phyloP scores from a whole-genome alignment of 2,888 invertebrate genomes.

The Odontomyia ornata region DNA sequence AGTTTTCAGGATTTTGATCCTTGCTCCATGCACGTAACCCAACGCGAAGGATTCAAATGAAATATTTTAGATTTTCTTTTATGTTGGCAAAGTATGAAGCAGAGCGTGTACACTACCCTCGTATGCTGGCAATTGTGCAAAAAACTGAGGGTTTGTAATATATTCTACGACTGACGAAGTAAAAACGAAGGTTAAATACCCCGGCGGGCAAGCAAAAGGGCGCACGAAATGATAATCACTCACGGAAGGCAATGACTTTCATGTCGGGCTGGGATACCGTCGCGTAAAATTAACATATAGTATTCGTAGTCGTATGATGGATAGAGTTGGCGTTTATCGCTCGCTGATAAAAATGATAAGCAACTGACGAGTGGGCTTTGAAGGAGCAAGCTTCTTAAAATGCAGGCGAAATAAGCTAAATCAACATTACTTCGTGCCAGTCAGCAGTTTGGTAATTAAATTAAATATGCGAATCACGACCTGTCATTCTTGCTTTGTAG shows the following conservation, averaged over 20 bases:
- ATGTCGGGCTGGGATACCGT: neutral
- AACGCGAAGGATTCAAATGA: conserved; percentile 16
- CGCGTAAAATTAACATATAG: too few relatives aligned
- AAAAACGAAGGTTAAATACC: conserved; percentile 26
- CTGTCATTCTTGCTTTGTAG: too few relatives aligned
- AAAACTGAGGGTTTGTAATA: neutral
- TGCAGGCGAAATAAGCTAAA: too few relatives aligned
- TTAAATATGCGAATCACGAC: too few relatives aligned
- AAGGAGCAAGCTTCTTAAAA: too few relatives aligned
- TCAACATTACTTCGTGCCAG: too few relatives aligned
- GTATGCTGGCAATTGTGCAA: neutral
- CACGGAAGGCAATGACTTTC: conserved; percentile 45
- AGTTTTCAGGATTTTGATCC: neutral
- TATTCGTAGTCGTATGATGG: neutral
- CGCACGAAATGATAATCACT: conserved; percentile 46
- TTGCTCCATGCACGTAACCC: neutral
- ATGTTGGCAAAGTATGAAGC: neutral
- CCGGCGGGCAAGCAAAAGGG: conserved; percentile 25
- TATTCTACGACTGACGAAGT: neutral
- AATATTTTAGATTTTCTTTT: conserved; percentile 17
- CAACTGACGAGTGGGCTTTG: too few relatives aligned
- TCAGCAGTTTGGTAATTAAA: too few relatives aligned
- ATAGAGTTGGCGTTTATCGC: neutral
- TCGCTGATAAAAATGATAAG: neutral
- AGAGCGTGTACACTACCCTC: neutral